Evolutionary conservation across 2,797 vertebrate species (phyloP), one percentile per base, ranked within the genome.

Genomic region (Rhodeus uyekii): DNA sequence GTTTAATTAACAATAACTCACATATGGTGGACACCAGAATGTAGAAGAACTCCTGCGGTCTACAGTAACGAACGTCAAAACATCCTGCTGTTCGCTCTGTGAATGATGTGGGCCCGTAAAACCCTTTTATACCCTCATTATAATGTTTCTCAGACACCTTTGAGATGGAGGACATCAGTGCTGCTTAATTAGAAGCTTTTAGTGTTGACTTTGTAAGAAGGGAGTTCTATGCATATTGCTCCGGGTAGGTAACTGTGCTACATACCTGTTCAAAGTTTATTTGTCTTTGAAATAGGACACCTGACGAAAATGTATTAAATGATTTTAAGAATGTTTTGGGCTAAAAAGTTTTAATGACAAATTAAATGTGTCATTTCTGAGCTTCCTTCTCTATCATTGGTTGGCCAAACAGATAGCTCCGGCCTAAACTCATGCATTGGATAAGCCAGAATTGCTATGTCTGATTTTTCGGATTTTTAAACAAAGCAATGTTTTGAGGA

Each of bases 111-210:
- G 32, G 24, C 8, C 60, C 27, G n/a, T 83, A 65, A 83, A 79
- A 58, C 27, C 67, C 16, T 12, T 78, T 78, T 79, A 83, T 38
- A 58, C 32, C 76, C 76, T 78, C 60, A 74, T 83, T 83, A 83
- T 34, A 42, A 68, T 53, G 14, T 67, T 78, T 83, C 50, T 29
- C 60, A 79, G 60, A 68, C 76, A 83, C 81, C 58, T 78, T 55
- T 39, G 76, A 53, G 68, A 79, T 27, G 27, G 67, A 64, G 36
- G 76, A 78, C 39, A 50, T 75, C 12, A 50, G 36, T 32, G 13
- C 44, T 4, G 5, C 61, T 50, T n/a, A 8, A 36, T 78, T 67
- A 67, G 8, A 50, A 27, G 65, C 24, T 61, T 76, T 65, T 24
- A 78, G 16, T 27, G 76, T 44, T 38, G 18, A 29, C n/a, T 80